phyloP scores from a whole-genome alignment of 2,888 invertebrate species.

The Flabesymbios commensalis region DNA sequence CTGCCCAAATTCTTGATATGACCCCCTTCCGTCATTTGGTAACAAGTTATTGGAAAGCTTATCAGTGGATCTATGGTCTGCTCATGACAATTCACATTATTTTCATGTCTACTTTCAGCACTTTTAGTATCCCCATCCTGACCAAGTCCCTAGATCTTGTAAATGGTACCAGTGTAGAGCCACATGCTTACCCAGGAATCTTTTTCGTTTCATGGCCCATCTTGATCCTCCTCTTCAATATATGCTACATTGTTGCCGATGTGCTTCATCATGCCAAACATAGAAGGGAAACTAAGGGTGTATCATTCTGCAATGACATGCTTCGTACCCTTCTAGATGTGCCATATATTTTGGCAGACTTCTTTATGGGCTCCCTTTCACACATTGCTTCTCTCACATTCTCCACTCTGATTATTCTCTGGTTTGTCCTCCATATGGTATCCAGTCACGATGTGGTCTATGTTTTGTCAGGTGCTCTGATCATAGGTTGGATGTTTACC shows the following conservation, averaged over 20 bases:
- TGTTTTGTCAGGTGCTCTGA: constrained; percentile 46
- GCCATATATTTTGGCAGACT: no score
- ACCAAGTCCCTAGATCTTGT: no score
- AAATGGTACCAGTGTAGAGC: no score
- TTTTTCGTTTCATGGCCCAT: constrained; percentile 35
- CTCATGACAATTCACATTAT: constrained; percentile 49
- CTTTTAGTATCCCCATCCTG: constrained; percentile 22
- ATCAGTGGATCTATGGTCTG: constrained; percentile 47
- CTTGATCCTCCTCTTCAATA: constrained; percentile 24
- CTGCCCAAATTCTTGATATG: constrained; percentile 49
- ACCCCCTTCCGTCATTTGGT: constrained; percentile 49
- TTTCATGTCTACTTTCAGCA: constrained; percentile 51
- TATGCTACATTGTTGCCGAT: constrained; percentile 27
- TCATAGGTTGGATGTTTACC: constrained; percentile 55
- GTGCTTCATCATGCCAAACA: background rate
- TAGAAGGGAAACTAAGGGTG: background rate
- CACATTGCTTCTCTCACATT: constrained; percentile 35
- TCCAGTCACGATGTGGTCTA: constrained; percentile 44
- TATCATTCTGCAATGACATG: background rate
- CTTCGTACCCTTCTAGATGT: no score
- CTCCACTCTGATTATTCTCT: constrained; percentile 41
- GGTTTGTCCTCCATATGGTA: constrained; percentile 42
- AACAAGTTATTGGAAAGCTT: constrained; percentile 45
- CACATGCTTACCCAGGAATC: background rate
- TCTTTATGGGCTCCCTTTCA: constrained; percentile 29